Conservation (phyloP, 2,113 vertebrate genomes). For the Odocoileus hemionus region DNA sequence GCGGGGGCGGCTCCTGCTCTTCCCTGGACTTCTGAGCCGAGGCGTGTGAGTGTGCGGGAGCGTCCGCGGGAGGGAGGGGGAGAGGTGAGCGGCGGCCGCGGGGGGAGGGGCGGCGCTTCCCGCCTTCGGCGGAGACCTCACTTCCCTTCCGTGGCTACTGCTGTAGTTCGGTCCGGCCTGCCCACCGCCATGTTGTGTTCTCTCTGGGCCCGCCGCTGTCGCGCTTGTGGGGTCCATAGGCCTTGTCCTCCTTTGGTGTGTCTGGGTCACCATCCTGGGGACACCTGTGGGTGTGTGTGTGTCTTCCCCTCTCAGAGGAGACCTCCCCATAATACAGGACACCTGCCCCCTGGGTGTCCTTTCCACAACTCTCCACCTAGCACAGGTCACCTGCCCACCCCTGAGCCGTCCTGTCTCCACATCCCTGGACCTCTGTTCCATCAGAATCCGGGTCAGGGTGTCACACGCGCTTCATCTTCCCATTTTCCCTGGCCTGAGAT, state of each 20-base stretch:
- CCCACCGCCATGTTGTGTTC: slow-evolving; percentile 57
- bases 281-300: no score
- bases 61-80: neutral
- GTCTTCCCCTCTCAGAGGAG: no score
- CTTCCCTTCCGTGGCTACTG: slow-evolving; percentile 26
- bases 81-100: neutral
- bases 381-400: no score
- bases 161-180: slow-evolving; percentile 13
- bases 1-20: slow-evolving; percentile 52
- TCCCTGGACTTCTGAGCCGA: neutral
- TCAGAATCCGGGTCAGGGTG: no score
- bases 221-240: slow-evolving; percentile 46
- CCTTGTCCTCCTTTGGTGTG: neutral
- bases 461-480: no score
- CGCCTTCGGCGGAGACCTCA: slow-evolving; percentile 21
- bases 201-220: neutral
- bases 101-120: slow-evolving; percentile 47
- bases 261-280: no score
- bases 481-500: no score
- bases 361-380: no score
- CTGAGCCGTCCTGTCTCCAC: no score
- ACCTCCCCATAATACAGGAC: no score
- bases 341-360: no score
- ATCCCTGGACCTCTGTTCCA: no score
- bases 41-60: slow-evolving; percentile 66